phyloP scores from a whole-genome alignment of 1,140 invertebrate species.

The Lordiphosa collinella region DNA sequence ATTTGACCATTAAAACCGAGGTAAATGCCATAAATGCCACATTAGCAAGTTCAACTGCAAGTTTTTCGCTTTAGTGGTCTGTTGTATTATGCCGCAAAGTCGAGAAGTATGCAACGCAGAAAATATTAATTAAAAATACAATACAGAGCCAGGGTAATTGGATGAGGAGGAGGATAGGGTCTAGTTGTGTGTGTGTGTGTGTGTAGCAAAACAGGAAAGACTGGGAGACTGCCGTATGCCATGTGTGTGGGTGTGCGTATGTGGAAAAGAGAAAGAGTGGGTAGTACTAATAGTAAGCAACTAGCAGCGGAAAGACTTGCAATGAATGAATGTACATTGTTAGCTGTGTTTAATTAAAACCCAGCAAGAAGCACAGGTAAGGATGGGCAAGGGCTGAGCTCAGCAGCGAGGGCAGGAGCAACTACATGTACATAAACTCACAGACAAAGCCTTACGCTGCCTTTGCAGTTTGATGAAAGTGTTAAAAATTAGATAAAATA shows the following conservation, averaged over 20 bases:
- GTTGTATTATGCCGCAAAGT: no score
- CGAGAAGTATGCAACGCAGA: conserved; percentile 34
- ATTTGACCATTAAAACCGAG: no score
- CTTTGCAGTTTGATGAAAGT: conserved; percentile 35
- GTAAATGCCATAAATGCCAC: no score
- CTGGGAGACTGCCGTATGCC: not conserved
- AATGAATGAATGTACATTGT: conserved; percentile 67
- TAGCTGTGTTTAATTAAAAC: conserved; percentile 63
- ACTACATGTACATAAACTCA: not conserved
- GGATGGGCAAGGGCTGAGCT: not conserved
- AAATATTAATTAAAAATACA: conserved; percentile 70
- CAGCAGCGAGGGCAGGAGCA: not conserved
- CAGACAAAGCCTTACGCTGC: conserved; percentile 6
- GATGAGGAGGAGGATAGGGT: not conserved
- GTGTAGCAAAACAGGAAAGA: conserved; percentile 2
- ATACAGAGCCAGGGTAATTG: conserved; percentile 5
- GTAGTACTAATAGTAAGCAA: conserved; percentile 27
- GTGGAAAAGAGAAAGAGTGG: conserved; percentile 2
- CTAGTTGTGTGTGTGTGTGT: no score
- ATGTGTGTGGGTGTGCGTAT: no score
- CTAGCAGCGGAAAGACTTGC: conserved; percentile 48
- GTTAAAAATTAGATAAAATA: conserved; percentile 50
- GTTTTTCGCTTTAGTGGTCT: no score
- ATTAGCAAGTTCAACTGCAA: no score
- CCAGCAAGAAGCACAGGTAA: conserved; percentile 11